These are phyloP conservation scores for Chrysina gloriosa DNA, from an alignment of 2,888 invertebrate species.

Conservation along the genomic window DNA sequence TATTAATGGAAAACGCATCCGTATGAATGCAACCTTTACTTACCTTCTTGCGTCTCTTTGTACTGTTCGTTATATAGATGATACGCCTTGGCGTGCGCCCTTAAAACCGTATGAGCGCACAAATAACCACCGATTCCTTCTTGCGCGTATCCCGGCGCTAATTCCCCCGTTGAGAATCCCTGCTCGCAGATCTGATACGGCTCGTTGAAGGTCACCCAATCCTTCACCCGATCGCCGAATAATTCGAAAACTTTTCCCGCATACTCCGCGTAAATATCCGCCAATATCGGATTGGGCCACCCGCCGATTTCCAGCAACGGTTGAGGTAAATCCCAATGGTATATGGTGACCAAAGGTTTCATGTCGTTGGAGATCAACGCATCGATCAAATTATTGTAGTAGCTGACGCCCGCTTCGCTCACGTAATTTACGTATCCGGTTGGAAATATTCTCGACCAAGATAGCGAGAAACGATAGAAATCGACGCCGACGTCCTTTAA, in stretches of 20 bases:
- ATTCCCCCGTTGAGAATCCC: constrained; percentile 57
- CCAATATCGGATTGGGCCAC: constrained; percentile 70
- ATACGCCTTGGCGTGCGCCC: constrained; percentile 75
- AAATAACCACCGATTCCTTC: constrained; percentile 72
- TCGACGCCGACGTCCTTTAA: constrained; percentile 53
- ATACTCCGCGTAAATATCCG: constrained; percentile 72
- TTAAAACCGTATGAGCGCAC: constrained; percentile 72
- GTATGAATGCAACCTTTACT: too few relatives aligned
- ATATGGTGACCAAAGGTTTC: constrained; percentile 71
- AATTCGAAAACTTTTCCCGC: constrained; percentile 66
- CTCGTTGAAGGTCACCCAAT: constrained; percentile 71
- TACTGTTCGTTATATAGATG: constrained; percentile 69
- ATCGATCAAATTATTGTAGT: constrained; percentile 72
- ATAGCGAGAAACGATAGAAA: constrained; percentile 70
- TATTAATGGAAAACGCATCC: too few relatives aligned
- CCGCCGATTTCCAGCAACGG: constrained; percentile 71
- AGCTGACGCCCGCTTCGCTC: constrained; percentile 71
- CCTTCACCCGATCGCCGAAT: constrained; percentile 62
- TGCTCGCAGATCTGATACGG: constrained; percentile 55
- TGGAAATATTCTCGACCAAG: constrained; percentile 75
- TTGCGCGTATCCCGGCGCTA: constrained; percentile 66
- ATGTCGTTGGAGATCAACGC: constrained; percentile 69
- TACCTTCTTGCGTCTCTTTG: constrained; percentile 57
- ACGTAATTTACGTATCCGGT: constrained; percentile 69
- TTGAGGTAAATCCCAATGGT: constrained; percentile 76